Base-by-base conservation (phyloP, 2,888 invertebrate species). In the Protonemura montana region DNA sequence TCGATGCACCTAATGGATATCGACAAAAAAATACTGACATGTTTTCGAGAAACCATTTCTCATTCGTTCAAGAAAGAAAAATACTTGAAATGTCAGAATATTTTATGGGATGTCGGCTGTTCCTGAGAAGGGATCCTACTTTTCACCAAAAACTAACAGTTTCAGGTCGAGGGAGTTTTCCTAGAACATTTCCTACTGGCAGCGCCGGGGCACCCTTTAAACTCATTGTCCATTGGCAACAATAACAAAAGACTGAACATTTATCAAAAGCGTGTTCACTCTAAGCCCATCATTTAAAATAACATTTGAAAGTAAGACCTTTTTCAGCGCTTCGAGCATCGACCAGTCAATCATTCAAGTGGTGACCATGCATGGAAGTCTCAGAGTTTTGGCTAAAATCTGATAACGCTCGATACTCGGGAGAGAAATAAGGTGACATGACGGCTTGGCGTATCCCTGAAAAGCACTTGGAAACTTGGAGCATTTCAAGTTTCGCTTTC, bases 41-140 rank as follows among this genome's bases (percentile, higher is more conserved):
- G 78, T 78, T 78, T 78, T 13, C 25, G 28, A 28, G 78, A 78
- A 78, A 78, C 78, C 78, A 78, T 78, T 78, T 78, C 27, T 78
- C 78, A 78, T 78, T n/a, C 78, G 78, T 78, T 78, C 78, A 78
- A 78, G 78, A 78, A 78, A 78, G 78, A 78, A 78, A 78, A 78
- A 78, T 78, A 78, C 78, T 78, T 78, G 78, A 78, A 28, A 78
- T 78, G 78, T 78, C 78, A 78, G 78, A 78, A 78, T 78, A 78
- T 78, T 78, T 78, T 78, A 78, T 78, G 28, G 78, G 59, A 59
- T 59, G 59, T 59, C 59, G 59, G 59, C 16, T 59, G 21, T 59
- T 59, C 59, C 21, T 59, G 59, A 59, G 59, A 59, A 59, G 13
- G 59, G 59, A 59, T 59, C 59, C 59, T 59, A 21, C 59, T 59